Percentiles rank a stretch among this genome's conserved stretches.
These are phyloP conservation scores for Anhinga anhinga DNA, from an alignment of 2,113 vertebrate species.

Conservation along the genomic window DNA sequence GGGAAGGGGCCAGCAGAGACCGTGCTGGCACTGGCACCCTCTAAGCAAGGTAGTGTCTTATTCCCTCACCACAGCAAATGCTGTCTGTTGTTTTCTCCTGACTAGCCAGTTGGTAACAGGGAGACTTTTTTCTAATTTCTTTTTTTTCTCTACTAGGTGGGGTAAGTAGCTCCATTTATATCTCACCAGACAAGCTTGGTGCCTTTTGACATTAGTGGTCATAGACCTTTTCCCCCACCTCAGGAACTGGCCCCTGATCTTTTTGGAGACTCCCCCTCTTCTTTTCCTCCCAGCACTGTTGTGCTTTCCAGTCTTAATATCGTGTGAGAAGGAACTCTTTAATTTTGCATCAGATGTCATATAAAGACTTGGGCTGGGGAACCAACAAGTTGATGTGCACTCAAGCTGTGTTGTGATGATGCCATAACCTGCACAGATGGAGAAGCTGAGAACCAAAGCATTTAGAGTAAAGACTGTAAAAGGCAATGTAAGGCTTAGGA, in stretches of 20 bases:
- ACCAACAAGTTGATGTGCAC: not conserved
- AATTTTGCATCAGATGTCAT: not conserved
- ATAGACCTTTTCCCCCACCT: not conserved
- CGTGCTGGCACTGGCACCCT: not conserved
- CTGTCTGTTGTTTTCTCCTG: not conserved
- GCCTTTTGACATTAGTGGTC: not conserved
- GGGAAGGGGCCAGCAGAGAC: not conserved
- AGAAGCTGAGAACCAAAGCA: not conserved
- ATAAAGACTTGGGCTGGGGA: not conserved
- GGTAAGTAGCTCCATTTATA: not conserved
- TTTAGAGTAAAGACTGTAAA: not conserved
- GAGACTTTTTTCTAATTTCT: not conserved
- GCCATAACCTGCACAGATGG: not conserved
- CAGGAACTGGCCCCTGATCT: not conserved
- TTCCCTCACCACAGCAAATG: not conserved
- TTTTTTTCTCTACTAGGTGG: not conserved
- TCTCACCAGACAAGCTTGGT: not conserved
- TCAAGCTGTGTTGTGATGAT: not conserved
- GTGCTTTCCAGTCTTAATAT: not conserved
- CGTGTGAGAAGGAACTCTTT: not conserved
- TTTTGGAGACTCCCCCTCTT: not conserved
- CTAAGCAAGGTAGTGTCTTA: not conserved
- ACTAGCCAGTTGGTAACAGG: not conserved
- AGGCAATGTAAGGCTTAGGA: not conserved
- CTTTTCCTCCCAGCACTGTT: not conserved